Percentiles rank a stretch among this genome's conserved stretches.
Evolutionary conservation across 53 echinoderm and acorn worm species (phyloP).

Genomic region (Crossaster papposus): DNA sequence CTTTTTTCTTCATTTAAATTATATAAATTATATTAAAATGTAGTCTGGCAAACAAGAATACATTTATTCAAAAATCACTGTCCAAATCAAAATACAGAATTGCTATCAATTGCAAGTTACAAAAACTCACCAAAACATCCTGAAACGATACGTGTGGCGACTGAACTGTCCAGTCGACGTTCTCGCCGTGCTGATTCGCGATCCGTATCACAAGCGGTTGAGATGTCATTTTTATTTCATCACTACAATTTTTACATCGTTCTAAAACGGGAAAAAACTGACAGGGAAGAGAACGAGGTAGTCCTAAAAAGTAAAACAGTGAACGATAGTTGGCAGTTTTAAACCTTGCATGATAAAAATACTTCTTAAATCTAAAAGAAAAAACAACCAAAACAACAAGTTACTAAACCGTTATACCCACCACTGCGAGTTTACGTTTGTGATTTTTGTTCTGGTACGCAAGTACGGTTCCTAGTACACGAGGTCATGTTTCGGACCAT

Average conservation of each 20-base stretch:
- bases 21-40: too few species aligned
- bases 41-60: too few species aligned
- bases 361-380: not conserved
- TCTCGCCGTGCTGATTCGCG: conserved; percentile 83
- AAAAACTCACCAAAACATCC: conserved; percentile 79
- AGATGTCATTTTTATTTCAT: conserved; percentile 57
- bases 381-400: too few species aligned
- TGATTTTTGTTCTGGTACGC: not conserved
- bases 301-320: too few species aligned
- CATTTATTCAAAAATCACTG: too few species aligned
- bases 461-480: not conserved
- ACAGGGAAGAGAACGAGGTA: not conserved
- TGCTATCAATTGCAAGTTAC: too few species aligned
- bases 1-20: too few species aligned
- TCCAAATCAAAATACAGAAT: too few species aligned
- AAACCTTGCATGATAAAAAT: not conserved
- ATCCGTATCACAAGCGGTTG: conserved; percentile 89
- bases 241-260: not conserved
- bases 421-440: not conserved
- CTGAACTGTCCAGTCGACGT: conserved; percentile 94
- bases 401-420: not conserved
- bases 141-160: conserved; percentile 75
- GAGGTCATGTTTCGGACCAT: not conserved
- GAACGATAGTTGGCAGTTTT: too few species aligned
- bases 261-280: not conserved